Evolutionary conservation across 2,888 invertebrate genomes (phyloP), one percentile per base, ranked within the genome.

Genomic region (Zhuqinia jingwanae): DNA sequence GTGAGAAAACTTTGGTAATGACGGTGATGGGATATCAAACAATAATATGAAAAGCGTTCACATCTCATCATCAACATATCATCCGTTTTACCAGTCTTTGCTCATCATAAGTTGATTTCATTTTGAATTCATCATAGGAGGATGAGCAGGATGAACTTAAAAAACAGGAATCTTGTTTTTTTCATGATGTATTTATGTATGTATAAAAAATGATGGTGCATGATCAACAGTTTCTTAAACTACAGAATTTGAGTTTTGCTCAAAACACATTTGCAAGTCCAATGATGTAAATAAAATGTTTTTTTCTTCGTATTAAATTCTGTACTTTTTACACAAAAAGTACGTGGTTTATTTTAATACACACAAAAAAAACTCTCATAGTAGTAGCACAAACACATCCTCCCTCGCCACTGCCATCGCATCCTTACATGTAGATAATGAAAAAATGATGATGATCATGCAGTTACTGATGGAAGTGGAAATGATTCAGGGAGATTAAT

Each of bases 401-500:
- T 17, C 17, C 1, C n/a, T 30, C 20, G n/a, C 30, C 17, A 42
- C 36, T 45, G 22, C n/a, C 25, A 68, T 20, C 2, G 20, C 45
- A 68, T 68, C 68, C 68, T 80, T 56, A 77, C 42, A 68, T 81
- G 63, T 53, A 70, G 70, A 81, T 70, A 70, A 73, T 58, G 77
- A 77, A 58, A 58, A 81, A 81, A 80, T 53, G 70, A 78, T 78
- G 78, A 81, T 81, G 70, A 81, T 81, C 36, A 73, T 70, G 81
- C 75, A 75, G 75, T 75, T 75, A 75, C 50, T 53, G 77, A 42
- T 78, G 78, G 78, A 78, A 63, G 78, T 78, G 78, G 78, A 78
- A 78, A 83, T 83, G 83, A 83, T 76, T 83, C 76, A 76, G 83
- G 58, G 76, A 83, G 83, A 83, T 83, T 83, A 83, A 76, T 65